A percentile compares a stretch with the other conserved stretches of the same genome.
These are phyloP conservation scores for Branchinecta lindahli DNA, from an alignment of 1,140 invertebrate species.

Conservation along the genomic window DNA sequence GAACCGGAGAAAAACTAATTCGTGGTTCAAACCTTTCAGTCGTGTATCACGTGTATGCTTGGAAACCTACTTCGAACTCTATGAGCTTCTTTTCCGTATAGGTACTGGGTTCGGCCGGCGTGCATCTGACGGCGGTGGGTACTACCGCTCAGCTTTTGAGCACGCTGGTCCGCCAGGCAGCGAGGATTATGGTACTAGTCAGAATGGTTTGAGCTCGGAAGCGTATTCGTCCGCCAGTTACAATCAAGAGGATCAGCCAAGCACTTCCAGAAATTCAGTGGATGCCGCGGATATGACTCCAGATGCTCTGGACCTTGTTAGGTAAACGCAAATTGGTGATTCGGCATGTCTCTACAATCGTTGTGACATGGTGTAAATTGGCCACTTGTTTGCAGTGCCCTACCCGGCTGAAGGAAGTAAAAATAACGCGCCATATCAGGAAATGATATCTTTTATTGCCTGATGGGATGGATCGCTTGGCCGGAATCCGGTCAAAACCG, in stretches of 20 bases:
- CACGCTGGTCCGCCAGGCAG: neutral
- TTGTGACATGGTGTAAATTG: no score
- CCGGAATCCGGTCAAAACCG: no score
- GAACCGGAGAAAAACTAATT: no score
- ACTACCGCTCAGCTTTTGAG: slow-evolving; percentile 44
- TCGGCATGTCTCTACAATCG: no score
- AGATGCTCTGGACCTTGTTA: slow-evolving; percentile 34
- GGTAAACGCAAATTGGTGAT: slow-evolving; percentile 25
- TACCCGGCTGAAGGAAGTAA: no score
- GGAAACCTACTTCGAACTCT: no score
- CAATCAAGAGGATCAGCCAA: slow-evolving; percentile 21
- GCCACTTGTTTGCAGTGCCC: no score
- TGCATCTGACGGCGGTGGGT: slow-evolving; percentile 89
- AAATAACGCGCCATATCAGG: no score
- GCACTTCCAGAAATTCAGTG: neutral
- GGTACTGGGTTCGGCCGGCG: slow-evolving; percentile 67
- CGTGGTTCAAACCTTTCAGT: no score
- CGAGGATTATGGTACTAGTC: neutral
- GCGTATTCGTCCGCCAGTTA: slow-evolving; percentile 24
- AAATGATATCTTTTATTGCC: no score
- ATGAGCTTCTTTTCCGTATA: slow-evolving; percentile 23
- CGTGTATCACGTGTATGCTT: no score
- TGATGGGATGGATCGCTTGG: no score
- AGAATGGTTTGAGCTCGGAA: neutral
- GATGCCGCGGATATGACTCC: slow-evolving; percentile 31